Percentiles rank a stretch among this genome's conserved stretches.
phyloP scores from a whole-genome alignment of 2,113 vertebrate genomes.

The Lynx canadensis region DNA sequence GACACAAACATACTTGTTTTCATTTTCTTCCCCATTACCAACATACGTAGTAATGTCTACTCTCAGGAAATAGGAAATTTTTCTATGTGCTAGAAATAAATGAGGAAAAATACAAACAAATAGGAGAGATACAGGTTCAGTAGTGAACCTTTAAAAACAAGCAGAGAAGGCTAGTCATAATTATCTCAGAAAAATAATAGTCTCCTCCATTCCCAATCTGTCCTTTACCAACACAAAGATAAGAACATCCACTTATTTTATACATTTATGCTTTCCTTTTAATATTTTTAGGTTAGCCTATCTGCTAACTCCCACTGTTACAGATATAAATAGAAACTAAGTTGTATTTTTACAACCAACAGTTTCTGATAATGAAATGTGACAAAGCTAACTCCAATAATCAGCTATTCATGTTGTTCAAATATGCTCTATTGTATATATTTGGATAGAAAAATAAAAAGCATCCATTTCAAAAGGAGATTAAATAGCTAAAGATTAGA shows the following conservation, averaged over 20 bases:
- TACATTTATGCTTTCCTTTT: background rate
- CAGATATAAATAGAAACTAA: slow-evolving; percentile 2
- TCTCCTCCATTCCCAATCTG: background rate
- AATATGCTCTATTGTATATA: background rate
- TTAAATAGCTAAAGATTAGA: slow-evolving; percentile 33
- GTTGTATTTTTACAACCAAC: slow-evolving; percentile 43
- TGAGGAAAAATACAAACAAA: background rate
- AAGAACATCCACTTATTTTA: background rate
- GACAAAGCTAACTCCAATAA: slow-evolving; percentile 53
- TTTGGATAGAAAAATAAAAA: background rate
- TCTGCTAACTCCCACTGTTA: background rate
- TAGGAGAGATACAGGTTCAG: background rate
- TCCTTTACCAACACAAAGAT: background rate
- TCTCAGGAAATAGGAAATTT: background rate
- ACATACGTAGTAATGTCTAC: background rate
- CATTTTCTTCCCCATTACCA: background rate
- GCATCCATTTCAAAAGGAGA: slow-evolving; percentile 7
- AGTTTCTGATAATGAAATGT: slow-evolving; percentile 34
- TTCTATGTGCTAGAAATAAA: background rate
- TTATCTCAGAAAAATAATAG: background rate
- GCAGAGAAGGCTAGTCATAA: background rate
- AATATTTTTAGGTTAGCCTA: background rate
- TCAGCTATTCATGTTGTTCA: slow-evolving; percentile 6
- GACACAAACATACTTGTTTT: background rate
- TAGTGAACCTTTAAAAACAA: background rate